These are phyloP conservation scores for Hirtodrosophila cameraria DNA, from an alignment of 2,888 invertebrate genomes.

Conservation along the genomic window DNA sequence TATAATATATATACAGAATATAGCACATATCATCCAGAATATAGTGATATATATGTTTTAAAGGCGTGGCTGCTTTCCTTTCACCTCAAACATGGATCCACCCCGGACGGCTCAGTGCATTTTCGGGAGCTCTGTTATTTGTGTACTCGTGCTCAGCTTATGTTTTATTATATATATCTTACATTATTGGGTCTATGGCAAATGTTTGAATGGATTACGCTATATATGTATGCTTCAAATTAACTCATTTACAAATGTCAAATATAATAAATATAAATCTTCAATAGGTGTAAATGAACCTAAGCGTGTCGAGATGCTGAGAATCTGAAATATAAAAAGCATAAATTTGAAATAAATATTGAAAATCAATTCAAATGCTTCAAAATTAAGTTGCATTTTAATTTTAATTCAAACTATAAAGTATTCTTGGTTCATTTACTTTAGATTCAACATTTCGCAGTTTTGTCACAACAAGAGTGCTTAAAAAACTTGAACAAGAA, in stretches of 20 bases:
- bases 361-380: too few species aligned
- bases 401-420: too few species aligned
- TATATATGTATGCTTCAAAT: slow-evolving; percentile 7
- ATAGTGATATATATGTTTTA: slow-evolving; percentile 23
- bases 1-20: slow-evolving; percentile 9
- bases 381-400: too few species aligned
- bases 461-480: too few species aligned
- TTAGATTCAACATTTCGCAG: too few species aligned
- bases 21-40: slow-evolving; percentile 3
- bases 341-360: too few species aligned
- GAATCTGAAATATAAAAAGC: too few species aligned
- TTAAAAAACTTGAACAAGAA: neutral
- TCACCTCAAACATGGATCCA: slow-evolving; percentile 36
- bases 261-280: neutral
- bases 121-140: slow-evolving; percentile 10
- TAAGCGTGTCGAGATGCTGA: too few species aligned
- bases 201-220: neutral
- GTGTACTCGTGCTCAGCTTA: slow-evolving; percentile 6
- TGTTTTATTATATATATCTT: slow-evolving; percentile 12
- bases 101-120: slow-evolving; percentile 26
- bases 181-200: neutral
- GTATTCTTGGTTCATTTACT: too few species aligned
- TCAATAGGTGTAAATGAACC: neutral
- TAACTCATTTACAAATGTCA: neutral
- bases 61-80: slow-evolving; percentile 54